These are phyloP conservation scores for Macaca nemestrina DNA, from an alignment of 2,113 vertebrate genomes.

Conservation along the genomic window DNA sequence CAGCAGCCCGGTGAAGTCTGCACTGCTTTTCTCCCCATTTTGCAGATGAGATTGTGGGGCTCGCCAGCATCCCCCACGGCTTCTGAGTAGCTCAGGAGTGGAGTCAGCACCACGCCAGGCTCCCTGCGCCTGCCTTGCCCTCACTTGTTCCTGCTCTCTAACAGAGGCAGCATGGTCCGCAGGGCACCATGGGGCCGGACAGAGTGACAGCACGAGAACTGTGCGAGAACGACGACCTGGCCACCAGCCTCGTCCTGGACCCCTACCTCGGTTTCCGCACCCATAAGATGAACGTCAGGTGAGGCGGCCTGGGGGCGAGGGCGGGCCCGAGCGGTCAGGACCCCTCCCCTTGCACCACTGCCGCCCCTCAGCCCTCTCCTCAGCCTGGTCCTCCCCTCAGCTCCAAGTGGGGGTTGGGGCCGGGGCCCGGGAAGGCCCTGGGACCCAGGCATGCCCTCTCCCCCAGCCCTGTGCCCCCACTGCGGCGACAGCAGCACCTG, in stretches of 20 bases:
- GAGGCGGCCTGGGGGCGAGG: background rate
- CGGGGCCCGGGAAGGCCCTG: conserved; percentile 30
- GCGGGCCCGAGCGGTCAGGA: background rate
- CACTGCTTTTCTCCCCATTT: background rate
- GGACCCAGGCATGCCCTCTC: conserved; percentile 54
- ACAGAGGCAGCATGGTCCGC: conserved; percentile 77
- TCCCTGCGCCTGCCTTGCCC: background rate
- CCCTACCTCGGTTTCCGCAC: conserved; percentile 85
- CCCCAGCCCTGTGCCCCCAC: conserved; percentile 88
- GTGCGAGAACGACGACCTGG: conserved; percentile 85
- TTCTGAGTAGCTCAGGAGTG: background rate
- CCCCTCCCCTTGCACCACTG: background rate
- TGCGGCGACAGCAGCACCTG: conserved; percentile 92
- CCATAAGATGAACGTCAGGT: conserved; percentile 87
- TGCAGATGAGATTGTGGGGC: conserved; percentile 23
- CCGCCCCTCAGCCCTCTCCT: background rate
- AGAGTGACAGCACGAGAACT: conserved; percentile 84
- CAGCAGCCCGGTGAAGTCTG: background rate
- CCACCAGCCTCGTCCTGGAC: conserved; percentile 84
- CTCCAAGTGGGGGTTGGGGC: background rate
- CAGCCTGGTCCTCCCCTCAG: background rate
- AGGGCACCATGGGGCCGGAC: conserved; percentile 80
- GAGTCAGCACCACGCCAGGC: background rate
- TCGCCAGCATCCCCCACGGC: background rate
- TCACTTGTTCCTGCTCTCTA: no score